These are phyloP conservation scores for Tokudaia tokunoshimensis DNA, from an alignment of 2,797 vertebrate genomes.

Conservation along the genomic window DNA sequence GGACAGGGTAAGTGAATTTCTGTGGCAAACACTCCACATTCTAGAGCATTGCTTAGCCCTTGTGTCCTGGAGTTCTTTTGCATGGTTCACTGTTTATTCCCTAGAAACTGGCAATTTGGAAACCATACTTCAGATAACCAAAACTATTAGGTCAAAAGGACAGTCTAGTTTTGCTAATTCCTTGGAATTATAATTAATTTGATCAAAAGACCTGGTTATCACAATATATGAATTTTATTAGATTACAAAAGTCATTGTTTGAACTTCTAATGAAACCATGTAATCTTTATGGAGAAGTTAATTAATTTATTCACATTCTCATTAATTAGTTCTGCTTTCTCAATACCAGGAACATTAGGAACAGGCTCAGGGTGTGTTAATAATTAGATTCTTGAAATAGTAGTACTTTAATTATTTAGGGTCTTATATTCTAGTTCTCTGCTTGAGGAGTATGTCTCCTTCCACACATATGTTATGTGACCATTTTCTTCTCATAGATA, in stretches of 20 bases:
- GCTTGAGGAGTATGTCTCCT: neutral
- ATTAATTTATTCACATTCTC: slow-evolving; percentile 13
- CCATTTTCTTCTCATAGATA: neutral
- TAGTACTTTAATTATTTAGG: slow-evolving; percentile 70
- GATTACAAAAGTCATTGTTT: neutral
- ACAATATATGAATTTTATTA: slow-evolving; percentile 33
- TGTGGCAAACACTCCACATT: neutral
- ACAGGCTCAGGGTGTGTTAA: slow-evolving; percentile 37
- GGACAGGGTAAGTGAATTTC: neutral
- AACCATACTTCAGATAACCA: slow-evolving; percentile 49
- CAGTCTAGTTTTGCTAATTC: slow-evolving; percentile 71
- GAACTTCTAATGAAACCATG: slow-evolving; percentile 46
- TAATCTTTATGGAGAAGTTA: slow-evolving; percentile 27
- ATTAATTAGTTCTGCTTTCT: neutral
- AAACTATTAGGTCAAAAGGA: slow-evolving; percentile 82
- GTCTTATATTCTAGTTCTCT: slow-evolving; percentile 61
- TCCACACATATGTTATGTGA: no score
- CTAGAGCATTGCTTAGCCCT: neutral
- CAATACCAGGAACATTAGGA: neutral
- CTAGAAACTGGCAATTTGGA: slow-evolving; percentile 63
- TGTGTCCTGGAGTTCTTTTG: neutral
- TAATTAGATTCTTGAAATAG: slow-evolving; percentile 62
- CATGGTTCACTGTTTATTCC: neutral
- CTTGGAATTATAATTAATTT: slow-evolving; percentile 68
- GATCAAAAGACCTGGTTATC: slow-evolving; percentile 68